These are phyloP conservation scores for Cuniculus paca DNA, from an alignment of 2,797 vertebrate species.

Conservation along the genomic window DNA sequence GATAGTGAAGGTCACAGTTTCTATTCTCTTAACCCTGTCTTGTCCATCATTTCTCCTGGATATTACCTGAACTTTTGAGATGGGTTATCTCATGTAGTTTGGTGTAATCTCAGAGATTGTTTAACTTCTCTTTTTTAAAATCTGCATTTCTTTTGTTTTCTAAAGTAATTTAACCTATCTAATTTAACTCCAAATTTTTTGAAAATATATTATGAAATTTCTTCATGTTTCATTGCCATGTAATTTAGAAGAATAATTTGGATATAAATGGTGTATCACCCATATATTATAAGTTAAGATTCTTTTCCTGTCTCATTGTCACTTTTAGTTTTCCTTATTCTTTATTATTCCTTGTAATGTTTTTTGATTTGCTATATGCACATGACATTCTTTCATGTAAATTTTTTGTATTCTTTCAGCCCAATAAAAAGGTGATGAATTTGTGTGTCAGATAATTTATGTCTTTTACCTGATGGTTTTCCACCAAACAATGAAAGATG, in stretches of 20 bases:
- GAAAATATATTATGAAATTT: conserved; percentile 39
- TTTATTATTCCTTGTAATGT: not conserved
- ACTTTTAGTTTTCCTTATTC: conserved; percentile 21
- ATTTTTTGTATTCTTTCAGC: conserved; percentile 88
- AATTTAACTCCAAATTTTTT: conserved; percentile 9
- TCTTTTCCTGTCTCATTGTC: not conserved
- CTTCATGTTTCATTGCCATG: not conserved
- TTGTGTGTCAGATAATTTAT: conserved; percentile 98
- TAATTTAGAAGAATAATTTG: conserved; percentile 21
- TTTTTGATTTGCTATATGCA: not conserved
- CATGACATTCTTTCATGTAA: conserved; percentile 43
- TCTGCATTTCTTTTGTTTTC: not conserved
- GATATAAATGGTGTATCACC: not conserved
- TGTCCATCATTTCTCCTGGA: not conserved
- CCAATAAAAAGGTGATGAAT: conserved; percentile 98
- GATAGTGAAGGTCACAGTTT: not conserved
- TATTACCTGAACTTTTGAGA: not conserved
- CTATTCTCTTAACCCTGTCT: not conserved
- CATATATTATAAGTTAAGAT: not conserved
- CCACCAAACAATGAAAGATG: conserved; percentile 97
- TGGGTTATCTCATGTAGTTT: not conserved
- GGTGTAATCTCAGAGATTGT: too few species aligned
- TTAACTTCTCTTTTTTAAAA: conserved; percentile 24
- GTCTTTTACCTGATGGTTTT: conserved; percentile 99
- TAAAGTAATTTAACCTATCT: not conserved